Conservation (phyloP, 2,797 vertebrate species). For the Erethizon dorsatum region DNA sequence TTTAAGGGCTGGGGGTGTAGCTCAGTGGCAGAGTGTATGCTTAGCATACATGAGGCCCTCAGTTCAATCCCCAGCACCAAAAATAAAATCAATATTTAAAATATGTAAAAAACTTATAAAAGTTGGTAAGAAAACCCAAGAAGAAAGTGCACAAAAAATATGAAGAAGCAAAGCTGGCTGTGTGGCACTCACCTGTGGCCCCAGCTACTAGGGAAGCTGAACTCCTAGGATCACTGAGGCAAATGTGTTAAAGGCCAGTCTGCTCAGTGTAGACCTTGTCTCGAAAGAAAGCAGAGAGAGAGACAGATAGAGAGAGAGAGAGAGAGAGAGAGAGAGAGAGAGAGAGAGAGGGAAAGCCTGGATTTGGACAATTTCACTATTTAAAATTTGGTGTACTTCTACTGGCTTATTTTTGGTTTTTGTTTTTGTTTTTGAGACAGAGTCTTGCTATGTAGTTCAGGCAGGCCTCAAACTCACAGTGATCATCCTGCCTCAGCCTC, state of each 20-base stretch:
- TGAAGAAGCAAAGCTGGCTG: neutral
- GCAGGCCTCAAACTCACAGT: neutral
- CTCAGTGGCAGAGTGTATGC: neutral
- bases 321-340: neutral
- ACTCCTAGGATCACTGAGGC: neutral
- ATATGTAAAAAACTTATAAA: slow-evolving; percentile 24
- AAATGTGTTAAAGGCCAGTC: neutral
- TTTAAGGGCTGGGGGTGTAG: neutral
- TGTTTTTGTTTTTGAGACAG: neutral
- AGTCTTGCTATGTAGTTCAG: neutral
- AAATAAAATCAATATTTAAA: neutral
- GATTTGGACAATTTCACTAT: neutral
- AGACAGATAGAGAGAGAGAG: neutral
- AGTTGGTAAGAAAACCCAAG: neutral
- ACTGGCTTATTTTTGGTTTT: neutral
- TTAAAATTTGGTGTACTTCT: neutral
- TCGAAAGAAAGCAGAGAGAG: neutral
- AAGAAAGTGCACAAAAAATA: neutral
- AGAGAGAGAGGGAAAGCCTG: neutral
- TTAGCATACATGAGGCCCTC: neutral
- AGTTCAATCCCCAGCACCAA: neutral
- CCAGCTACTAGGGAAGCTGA: neutral
- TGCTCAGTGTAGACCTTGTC: neutral
- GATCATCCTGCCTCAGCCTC: neutral
- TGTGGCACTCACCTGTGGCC: neutral